Evolutionary conservation across 37 sponge, comb jelly and placozoan genomes (phyloP), one percentile per base, ranked within the genome.

Genomic region (Aphrocallistes beatrix): DNA sequence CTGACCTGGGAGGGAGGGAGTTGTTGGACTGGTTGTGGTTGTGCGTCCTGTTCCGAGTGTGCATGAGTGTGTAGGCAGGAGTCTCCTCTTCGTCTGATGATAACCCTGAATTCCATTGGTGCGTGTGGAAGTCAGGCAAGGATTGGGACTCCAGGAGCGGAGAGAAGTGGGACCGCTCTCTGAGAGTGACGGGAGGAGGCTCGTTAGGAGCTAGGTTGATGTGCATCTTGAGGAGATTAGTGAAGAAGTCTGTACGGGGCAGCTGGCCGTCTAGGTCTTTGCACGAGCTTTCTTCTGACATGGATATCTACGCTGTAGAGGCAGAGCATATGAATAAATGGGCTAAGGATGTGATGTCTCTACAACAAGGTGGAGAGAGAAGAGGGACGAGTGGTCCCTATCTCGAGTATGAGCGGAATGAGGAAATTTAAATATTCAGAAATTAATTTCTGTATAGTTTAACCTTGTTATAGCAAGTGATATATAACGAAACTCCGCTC

Each of bases 251-350:
- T 60, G 75, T 60, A 13, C 28, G 75, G 3, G 75, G 75, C 34
- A 60, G 75, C 75, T 60, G 75, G 75, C 75, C n/a, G 75, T 60
- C 75, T 13, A 60, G 75, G 75, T 13, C n/a, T n/a, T n/a, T n/a
- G 34, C 75, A 28, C 28, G n/a, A 3, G 25, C 3, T 19, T 19
- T 28, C 75, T 60, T 60, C 75, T 60, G 75, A 60, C 75, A 60
- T 60, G 75, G 21, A 13, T 3, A 19, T 60, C 45, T 42, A 13
- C n/a, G n/a, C n/a, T n/a, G n/a, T n/a, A n/a, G n/a, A n/a, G n/a
- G n/a, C n/a, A n/a, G n/a, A n/a, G n/a, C n/a, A n/a, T n/a, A n/a
- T n/a, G n/a, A n/a, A n/a, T n/a, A n/a, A n/a, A n/a, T n/a, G n/a
- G n/a, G n/a, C n/a, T n/a, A n/a, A n/a, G n/a, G n/a, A n/a, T n/a